A percentile compares a stretch with the other conserved stretches of the same genome.
phyloP scores from a whole-genome alignment of 2,113 vertebrate genomes.

The Cyanistes caeruleus region DNA sequence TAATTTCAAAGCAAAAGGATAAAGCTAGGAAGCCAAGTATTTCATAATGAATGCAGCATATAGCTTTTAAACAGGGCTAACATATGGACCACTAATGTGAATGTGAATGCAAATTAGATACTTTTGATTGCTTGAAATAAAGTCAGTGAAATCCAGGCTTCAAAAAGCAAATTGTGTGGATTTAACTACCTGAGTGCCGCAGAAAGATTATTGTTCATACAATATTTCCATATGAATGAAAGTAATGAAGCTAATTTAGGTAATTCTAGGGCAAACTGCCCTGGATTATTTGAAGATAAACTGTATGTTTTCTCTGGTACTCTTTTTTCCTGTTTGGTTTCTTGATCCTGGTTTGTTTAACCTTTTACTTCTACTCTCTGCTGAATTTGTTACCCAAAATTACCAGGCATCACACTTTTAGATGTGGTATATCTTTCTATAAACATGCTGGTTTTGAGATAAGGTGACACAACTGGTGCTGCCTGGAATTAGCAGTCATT shows the following conservation, averaged over 20 bases:
- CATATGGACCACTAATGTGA: conserved; percentile 85
- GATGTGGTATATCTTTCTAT: not conserved
- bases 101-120: conserved; percentile 83
- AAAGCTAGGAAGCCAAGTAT: conserved; percentile 76
- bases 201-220: conserved; percentile 48
- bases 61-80: conserved; percentile 84
- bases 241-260: conserved; percentile 42
- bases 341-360: not conserved
- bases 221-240: conserved; percentile 59
- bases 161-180: conserved; percentile 76
- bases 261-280: conserved; percentile 40
- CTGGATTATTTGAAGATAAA: conserved; percentile 26
- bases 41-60: conserved; percentile 83
- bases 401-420: not conserved
- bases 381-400: not conserved
- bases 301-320: not conserved
- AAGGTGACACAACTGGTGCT: not conserved
- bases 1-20: conserved; percentile 77
- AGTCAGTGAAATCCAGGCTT: conserved; percentile 80
- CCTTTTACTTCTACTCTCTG: not conserved
- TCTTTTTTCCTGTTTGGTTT: not conserved
- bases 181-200: conserved; percentile 78
- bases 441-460: not conserved
- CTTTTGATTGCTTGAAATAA: conserved; percentile 84
- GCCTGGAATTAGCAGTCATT: not conserved